Base-by-base conservation (phyloP, 2,888 invertebrate genomes). In the Nomada fucata region DNA sequence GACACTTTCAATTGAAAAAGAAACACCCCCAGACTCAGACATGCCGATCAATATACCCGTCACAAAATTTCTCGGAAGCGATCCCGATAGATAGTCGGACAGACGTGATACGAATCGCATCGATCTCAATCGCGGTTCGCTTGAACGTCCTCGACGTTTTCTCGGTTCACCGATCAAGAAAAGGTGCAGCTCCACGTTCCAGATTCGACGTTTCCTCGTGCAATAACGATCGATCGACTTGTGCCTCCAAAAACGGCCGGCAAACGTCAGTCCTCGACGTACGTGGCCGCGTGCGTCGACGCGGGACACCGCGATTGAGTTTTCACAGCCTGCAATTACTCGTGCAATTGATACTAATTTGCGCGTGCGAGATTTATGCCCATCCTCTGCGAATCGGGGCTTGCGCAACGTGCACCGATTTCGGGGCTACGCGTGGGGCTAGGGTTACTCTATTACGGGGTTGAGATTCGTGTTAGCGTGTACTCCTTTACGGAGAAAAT, bases 101-200 rank as follows among this genome's bases (percentile, higher is more conserved):
- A n/a, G 47, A 15, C 47, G 11, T 29, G 74, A 73, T 60, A 64
- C 13, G 47, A 15, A 69, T 75, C 68, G 50, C 50, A 59, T 50
- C 64, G 69, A 75, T 75, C 44, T 50, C 13, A 76, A 68, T 78
- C 68, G 20, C 63, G 29, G 81, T 63, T 75, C 81, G 71, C 64
- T 59, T 75, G 67, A 76, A 63, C 76, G 80, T 81, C 76, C 77
- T 82, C 84, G 77, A 69, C 57, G 64, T 81, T 75, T 86, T 79
- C 86, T 83, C 86, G 81, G 83, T 79, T 79, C 86, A 64, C 73
- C 86, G 86, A 86, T 79, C 81, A 76, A 83, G 86, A 77, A 82
- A 79, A 82, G 71, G 73, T 57, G 60, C 70, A 53, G 53, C 53
- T 15, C 20, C 42, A 1, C 61, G 29, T 20, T 15, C 57, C 42